phyloP scores from a whole-genome alignment of 35 echinoderm and acorn worm species.

The Holothuria glaberrima region DNA sequence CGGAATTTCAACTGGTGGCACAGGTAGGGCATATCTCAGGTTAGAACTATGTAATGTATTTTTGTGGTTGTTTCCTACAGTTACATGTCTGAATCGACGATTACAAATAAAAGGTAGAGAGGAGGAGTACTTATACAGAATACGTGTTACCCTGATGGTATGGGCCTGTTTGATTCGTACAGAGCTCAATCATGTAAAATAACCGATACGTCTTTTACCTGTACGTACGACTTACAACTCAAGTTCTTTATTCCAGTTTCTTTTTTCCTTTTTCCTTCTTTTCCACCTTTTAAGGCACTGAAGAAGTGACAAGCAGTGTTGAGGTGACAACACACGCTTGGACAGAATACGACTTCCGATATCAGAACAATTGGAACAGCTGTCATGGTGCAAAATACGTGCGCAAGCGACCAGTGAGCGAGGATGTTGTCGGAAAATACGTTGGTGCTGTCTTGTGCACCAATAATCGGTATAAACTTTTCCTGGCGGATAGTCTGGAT shows the following conservation, averaged over 20 bases:
- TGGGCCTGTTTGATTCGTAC: too few relatives aligned
- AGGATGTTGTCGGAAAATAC: constrained; percentile 35
- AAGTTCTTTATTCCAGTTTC: too few relatives aligned
- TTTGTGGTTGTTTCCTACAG: too few relatives aligned
- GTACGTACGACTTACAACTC: too few relatives aligned
- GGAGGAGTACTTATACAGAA: too few relatives aligned
- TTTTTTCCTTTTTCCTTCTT: neutral
- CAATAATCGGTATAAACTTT: constrained; percentile 76
- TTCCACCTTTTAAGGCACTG: neutral
- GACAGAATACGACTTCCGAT: constrained; percentile 54
- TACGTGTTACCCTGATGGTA: too few relatives aligned
- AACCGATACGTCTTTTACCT: too few relatives aligned
- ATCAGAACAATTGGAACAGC: constrained; percentile 64
- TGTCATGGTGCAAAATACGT: constrained; percentile 76
- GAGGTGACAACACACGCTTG: constrained; percentile 15
- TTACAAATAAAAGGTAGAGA: too few relatives aligned
- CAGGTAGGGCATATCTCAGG: too few relatives aligned
- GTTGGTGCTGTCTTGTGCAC: constrained; percentile 76
- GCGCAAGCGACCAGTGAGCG: neutral
- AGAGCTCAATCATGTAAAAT: too few relatives aligned
- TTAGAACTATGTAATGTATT: too few relatives aligned
- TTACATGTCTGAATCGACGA: too few relatives aligned
- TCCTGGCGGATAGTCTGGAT: constrained; percentile 52
- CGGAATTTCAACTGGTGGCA: neutral
- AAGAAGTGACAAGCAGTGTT: neutral